Evolutionary conservation across 2,113 vertebrate genomes (phyloP).

Genomic region (Vanacampus margaritifer): DNA sequence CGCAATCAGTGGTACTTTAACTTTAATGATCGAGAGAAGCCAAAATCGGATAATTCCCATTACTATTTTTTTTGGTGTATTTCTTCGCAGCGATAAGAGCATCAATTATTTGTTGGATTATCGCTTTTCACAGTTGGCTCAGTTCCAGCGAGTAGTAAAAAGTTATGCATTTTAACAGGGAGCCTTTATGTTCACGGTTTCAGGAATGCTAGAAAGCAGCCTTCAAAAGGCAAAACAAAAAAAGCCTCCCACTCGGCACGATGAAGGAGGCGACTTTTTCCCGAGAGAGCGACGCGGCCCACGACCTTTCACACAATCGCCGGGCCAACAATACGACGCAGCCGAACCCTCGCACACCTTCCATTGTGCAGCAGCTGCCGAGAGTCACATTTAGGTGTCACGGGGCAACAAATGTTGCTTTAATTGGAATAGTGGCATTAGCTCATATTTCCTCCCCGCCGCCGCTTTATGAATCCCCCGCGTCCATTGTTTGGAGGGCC

Average conservation of each 20-base stretch:
- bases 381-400: slow-evolving; percentile 70
- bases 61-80: no score
- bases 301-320: slow-evolving; percentile 7
- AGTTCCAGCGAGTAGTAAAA: no score
- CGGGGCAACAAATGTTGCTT: slow-evolving; percentile 68
- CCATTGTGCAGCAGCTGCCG: slow-evolving; percentile 53
- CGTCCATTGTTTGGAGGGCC: slow-evolving; percentile 66
- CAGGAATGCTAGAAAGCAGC: neutral
- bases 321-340: neutral
- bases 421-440: slow-evolving; percentile 74
- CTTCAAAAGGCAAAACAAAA: neutral
- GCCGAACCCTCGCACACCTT: slow-evolving; percentile 4
- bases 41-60: no score
- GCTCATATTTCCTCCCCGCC: slow-evolving; percentile 67
- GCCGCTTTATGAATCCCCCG: slow-evolving; percentile 65
- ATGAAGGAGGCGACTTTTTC: neutral
- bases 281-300: neutral
- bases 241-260: neutral
- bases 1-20: no score
- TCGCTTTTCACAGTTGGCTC: no score
- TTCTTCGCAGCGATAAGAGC: no score
- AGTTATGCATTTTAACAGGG: neutral
- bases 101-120: no score
- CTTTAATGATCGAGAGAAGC: no score
- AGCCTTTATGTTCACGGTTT: neutral